Percentiles rank a stretch among this genome's conserved stretches.
Conservation (phyloP, 2,888 invertebrate genomes). For the Ornithoptera priamus region DNA sequence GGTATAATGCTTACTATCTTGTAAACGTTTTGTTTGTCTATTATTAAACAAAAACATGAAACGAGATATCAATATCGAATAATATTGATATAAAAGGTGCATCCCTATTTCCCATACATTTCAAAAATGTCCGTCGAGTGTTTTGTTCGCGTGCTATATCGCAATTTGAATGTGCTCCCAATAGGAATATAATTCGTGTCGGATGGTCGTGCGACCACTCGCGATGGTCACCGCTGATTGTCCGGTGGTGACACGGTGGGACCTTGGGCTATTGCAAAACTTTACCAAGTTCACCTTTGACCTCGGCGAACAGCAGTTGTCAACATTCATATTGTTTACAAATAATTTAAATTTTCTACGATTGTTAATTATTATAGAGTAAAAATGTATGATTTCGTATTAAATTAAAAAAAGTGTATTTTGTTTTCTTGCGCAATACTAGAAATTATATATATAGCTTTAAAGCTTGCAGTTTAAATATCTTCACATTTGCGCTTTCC, state of each 20-base stretch:
- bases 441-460: too few relatives aligned
- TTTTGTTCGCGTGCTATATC: slow-evolving; percentile 75
- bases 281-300: neutral
- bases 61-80: neutral
- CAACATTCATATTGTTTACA: neutral
- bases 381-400: too few relatives aligned
- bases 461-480: too few relatives aligned
- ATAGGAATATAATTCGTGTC: slow-evolving; percentile 76
- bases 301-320: neutral
- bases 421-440: too few relatives aligned
- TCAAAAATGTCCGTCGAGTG: slow-evolving; percentile 50
- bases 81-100: neutral
- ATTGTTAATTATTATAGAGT: too few relatives aligned
- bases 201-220: slow-evolving; percentile 40
- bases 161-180: slow-evolving; percentile 77
- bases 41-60: too few relatives aligned
- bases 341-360: too few relatives aligned
- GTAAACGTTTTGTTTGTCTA: too few relatives aligned
- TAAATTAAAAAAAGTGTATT: too few relatives aligned
- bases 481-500: too few relatives aligned
- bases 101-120: slow-evolving; percentile 18
- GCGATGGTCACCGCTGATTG: slow-evolving; percentile 44
- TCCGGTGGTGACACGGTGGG: slow-evolving; percentile 11
- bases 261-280: slow-evolving; percentile 17
- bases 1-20: too few relatives aligned